phyloP scores from a whole-genome alignment of 2,113 vertebrate species.

The Oryzias celebensis region DNA sequence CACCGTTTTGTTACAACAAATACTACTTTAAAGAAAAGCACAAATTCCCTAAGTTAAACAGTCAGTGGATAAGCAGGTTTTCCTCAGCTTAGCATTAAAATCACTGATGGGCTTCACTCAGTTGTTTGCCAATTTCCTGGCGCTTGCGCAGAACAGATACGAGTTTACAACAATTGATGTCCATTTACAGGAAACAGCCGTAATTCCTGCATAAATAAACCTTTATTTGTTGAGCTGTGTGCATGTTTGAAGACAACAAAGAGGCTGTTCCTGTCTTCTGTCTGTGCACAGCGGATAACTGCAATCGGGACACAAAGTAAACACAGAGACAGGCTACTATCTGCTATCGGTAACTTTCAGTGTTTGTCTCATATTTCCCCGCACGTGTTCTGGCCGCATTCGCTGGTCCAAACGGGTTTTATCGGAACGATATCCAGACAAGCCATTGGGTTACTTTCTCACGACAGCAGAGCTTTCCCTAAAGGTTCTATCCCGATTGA shows the following conservation, averaged over 20 bases:
- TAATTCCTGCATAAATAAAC: constrained; percentile 53
- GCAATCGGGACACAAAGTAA: constrained; percentile 9
- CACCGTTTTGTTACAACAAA: too few relatives aligned
- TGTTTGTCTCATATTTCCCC: constrained; percentile 35
- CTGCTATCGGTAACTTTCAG: constrained; percentile 41
- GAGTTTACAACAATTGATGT: constrained; percentile 10
- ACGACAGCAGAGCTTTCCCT: too few relatives aligned
- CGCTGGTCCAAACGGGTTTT: background rate
- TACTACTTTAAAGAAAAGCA: too few relatives aligned
- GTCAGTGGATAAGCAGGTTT: too few relatives aligned
- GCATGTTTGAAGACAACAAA: constrained; percentile 13
- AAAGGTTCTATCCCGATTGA: too few relatives aligned
- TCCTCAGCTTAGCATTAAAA: too few relatives aligned
- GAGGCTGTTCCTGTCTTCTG: background rate
- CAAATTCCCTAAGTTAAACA: too few relatives aligned
- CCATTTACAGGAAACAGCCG: constrained; percentile 8
- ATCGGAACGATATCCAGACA: too few relatives aligned
- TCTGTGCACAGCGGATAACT: background rate
- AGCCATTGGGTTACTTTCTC: too few relatives aligned
- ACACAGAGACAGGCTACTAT: constrained; percentile 2
- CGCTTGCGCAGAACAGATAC: constrained; percentile 38
- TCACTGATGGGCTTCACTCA: too few relatives aligned
- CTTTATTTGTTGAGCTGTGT: constrained; percentile 22
- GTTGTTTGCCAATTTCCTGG: background rate
- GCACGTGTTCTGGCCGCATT: background rate